Evolutionary conservation across 2,113 vertebrate genomes (phyloP).

Genomic region (Uria aalge): DNA sequence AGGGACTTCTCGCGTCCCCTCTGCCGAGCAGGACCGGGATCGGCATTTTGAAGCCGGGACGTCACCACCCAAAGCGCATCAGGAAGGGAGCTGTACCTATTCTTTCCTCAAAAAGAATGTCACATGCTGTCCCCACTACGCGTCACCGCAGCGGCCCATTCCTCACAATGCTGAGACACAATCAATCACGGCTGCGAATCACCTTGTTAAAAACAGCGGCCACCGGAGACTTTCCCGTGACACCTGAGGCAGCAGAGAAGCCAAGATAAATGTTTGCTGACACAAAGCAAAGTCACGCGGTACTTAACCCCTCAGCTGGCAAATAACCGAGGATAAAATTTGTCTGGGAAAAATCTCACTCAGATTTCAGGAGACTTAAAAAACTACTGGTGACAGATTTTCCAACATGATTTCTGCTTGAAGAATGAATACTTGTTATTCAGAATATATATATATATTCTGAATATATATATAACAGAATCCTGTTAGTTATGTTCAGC

Average conservation of each 20-base stretch:
- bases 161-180: slow-evolving; percentile 7
- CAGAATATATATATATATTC: no score
- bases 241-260: background rate
- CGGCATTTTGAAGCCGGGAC: background rate
- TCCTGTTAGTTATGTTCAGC: background rate
- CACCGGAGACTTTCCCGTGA: background rate
- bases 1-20: background rate
- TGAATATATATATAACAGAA: no score
- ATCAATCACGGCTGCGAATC: background rate
- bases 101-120: background rate
- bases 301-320: background rate
- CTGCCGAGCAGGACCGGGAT: background rate
- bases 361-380: background rate
- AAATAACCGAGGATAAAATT: background rate
- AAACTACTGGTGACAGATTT: background rate
- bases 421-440: background rate
- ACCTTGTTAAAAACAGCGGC: slow-evolving; percentile 42
- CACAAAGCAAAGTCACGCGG: background rate
- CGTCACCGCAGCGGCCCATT: background rate
- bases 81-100: background rate
- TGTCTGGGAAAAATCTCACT: background rate
- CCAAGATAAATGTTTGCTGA: slow-evolving; percentile 34
- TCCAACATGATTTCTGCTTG: background rate
- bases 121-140: background rate
- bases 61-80: background rate